Percentiles rank a stretch among this genome's conserved stretches.
Evolutionary conservation across 2,113 vertebrate species (phyloP).

Genomic region (Willisornis vidua): DNA sequence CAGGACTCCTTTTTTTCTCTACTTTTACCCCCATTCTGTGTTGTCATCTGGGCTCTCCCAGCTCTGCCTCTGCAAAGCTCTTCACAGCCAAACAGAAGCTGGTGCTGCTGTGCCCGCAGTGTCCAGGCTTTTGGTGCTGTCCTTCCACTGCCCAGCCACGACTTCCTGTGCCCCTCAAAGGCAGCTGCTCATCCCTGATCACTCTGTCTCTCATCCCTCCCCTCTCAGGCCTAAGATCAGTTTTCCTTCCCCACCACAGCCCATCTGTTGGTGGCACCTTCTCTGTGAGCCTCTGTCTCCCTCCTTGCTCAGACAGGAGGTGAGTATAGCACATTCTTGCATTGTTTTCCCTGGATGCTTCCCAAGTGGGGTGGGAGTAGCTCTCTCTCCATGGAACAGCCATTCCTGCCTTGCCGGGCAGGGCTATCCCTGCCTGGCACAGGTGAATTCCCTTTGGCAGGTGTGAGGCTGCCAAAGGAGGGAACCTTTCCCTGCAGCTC

Average conservation of each 20-base stretch:
- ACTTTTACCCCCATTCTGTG: not conserved
- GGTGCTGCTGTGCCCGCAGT: not conserved
- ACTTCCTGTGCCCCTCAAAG: not conserved
- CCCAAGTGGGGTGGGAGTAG: not conserved
- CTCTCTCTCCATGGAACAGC: not conserved
- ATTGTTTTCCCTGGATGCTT: not conserved
- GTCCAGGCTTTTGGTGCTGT: rapidly evolving
- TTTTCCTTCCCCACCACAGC: not conserved
- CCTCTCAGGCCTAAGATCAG: not conserved
- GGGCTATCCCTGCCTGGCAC: not conserved
- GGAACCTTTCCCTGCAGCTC: not conserved
- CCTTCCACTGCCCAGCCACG: not conserved
- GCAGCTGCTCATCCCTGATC: not conserved
- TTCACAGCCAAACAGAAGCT: not conserved
- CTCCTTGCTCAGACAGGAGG: not conserved
- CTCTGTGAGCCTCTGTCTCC: not conserved
- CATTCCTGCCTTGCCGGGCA: not conserved
- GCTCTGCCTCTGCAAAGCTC: not conserved
- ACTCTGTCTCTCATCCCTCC: not conserved
- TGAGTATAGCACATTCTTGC: not conserved
- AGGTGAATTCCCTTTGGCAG: no score
- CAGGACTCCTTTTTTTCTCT: not conserved
- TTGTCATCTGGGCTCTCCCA: not conserved
- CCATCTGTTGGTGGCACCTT: not conserved
- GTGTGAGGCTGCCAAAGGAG: not conserved